phyloP scores from a whole-genome alignment of 2,113 vertebrate genomes.

The Choloepus hoffmanni region DNA sequence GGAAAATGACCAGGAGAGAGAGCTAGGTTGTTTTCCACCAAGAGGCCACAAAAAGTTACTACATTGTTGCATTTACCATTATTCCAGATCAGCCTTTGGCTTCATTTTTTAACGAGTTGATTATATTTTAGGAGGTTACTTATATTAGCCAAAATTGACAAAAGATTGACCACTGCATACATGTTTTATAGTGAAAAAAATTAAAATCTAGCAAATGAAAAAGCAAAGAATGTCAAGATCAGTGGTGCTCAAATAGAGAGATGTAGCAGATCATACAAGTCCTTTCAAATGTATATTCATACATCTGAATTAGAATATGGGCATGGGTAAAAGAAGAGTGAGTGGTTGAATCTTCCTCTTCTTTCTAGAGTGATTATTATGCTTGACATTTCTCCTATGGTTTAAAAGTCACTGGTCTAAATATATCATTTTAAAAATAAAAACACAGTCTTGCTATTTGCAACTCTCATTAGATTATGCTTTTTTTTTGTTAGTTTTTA shows the following conservation, averaged over 20 bases:
- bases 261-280: not conserved
- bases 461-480: not conserved
- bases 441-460: slow-evolving; percentile 1
- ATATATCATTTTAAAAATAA: not conserved
- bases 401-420: not conserved
- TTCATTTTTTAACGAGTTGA: not conserved
- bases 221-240: not conserved
- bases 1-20: not conserved
- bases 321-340: not conserved
- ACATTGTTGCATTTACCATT: not conserved
- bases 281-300: not conserved
- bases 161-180: not conserved
- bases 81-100: not conserved
- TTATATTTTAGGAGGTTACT: slow-evolving; percentile 18
- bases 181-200: slow-evolving; percentile 25
- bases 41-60: not conserved
- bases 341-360: not conserved
- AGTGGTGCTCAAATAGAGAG: not conserved
- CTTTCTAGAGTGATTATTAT: not conserved
- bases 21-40: not conserved
- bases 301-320: not conserved
- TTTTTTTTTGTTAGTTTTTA: not conserved
- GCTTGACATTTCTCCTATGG: not conserved
- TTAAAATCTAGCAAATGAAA: slow-evolving; percentile 15
- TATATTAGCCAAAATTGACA: not conserved